Evolutionary conservation across 2,113 vertebrate genomes (phyloP), one percentile per base, ranked within the genome.

Genomic region (Gulo gulo): DNA sequence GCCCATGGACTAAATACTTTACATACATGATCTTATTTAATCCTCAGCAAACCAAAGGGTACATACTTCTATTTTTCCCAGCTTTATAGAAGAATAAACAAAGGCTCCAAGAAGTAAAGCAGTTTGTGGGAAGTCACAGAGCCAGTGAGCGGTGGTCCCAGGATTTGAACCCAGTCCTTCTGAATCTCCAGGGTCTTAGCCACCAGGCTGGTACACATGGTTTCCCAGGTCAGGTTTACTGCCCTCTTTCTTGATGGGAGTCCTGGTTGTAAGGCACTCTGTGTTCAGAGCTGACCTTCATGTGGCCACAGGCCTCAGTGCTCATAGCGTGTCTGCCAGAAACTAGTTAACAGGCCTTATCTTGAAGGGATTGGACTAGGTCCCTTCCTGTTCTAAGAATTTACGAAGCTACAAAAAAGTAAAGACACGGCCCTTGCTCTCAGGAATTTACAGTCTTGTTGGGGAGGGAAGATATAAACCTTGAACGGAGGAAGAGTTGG

Each of bases 321-420:
- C 24, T 96, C 57, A 67, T 1, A 1, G 39, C 16, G 1, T 36
- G 61, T 42, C 55, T 2, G 23, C 63, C 52, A 94, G 84, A 96
- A 96, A 88, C 57, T 6, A 93, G 79, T 50, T 81, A 73, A 94
- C 6, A 79, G 55, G 36, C 18, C 81, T 88, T 86, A 92, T 93
- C 90, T 83, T 67, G 26, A 95, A 21, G 67, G 1, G 23, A 88
- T 88, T 78, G 88, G 81, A 96, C 39, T 5, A n/a, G 13, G 20
- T 74, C 31, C 52, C 91, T 95, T 96, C 39, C 65, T 94, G 55
- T 45, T 93, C 88, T 84, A 78, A 96, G 84, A 93, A 91, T 95
- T 73, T 85, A 81, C 74, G 36, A 83, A 79, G 7, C 65, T 82
- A 67, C 71, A 80, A 45, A 52, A 88, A 88, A 57, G 42, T 13